A percentile compares a stretch with the other conserved stretches of the same genome.
These are phyloP conservation scores for Junonia oenone DNA, from an alignment of 2,888 invertebrate genomes.

Conservation along the genomic window DNA sequence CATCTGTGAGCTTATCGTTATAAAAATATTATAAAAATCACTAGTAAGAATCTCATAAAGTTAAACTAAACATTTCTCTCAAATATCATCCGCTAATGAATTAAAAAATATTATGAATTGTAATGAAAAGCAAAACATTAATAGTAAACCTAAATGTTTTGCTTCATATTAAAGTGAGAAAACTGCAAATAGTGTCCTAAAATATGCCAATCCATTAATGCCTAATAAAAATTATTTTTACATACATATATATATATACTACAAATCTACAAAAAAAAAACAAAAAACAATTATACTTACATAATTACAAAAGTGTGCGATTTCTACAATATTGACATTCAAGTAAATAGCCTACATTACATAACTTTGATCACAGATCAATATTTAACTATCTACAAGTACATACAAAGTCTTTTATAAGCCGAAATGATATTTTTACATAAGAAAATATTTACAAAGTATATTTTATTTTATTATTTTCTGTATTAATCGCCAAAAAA, in stretches of 20 bases:
- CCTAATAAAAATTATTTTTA: background rate
- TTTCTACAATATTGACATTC: slow-evolving; percentile 3
- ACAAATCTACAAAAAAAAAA: background rate
- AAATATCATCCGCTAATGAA: too few species aligned
- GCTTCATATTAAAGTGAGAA: too few species aligned
- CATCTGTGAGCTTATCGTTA: too few species aligned
- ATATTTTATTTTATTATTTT: background rate
- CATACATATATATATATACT: background rate
- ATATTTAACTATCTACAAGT: slow-evolving; percentile 7
- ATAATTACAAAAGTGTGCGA: background rate
- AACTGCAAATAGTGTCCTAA: too few species aligned
- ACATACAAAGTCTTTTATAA: background rate
- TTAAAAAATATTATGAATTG: too few species aligned
- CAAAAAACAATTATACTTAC: background rate
- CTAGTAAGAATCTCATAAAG: too few species aligned
- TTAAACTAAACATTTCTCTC: too few species aligned
- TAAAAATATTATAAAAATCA: too few species aligned
- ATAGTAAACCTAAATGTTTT: too few species aligned
- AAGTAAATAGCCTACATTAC: slow-evolving; percentile 3
- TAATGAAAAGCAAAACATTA: too few species aligned
- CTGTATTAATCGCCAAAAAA: background rate
- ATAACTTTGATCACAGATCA: slow-evolving; percentile 46
- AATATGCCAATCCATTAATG: background rate
- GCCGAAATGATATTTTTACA: background rate
- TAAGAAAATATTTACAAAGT: background rate